Evolutionary conservation across 37 sponge, comb jelly and placozoan genomes (phyloP), one percentile per base, ranked within the genome.

Genomic region (Oscarella lobularis): DNA sequence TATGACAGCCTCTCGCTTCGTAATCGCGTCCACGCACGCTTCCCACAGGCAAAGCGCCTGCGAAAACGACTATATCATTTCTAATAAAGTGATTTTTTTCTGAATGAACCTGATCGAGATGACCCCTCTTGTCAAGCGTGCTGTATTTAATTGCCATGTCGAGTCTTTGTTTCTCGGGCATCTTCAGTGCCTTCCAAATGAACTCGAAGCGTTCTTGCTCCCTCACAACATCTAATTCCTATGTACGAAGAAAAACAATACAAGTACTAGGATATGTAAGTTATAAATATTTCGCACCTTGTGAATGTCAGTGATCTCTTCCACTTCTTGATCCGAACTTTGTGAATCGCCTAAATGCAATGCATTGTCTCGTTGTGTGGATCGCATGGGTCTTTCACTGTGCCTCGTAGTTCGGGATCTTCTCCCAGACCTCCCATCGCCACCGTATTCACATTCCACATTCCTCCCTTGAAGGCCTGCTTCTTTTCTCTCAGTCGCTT

Each of bases 71-170:
- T n/a, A 75, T 32, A 3, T 2, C 38, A 30, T 39, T 3, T 67
- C 38, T 78, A 4, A 78, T 60, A 29, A 67, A 31, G 31, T 68
- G 33, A 33, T 69, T 2, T 29, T 20, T 31, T 14, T 70, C 20
- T 29, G 14, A 9, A 70, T 29, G 20, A n/a, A 70, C 36, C 36
- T 70, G 36, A 9, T 14, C 73, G 14, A 70, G n/a, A 70, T 70
- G 73, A 29, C 32, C 36, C 27, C 35, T 38, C 30, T 72, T 55
- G 31, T 84, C 75, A 33, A 66, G 39, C 37, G 77, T 80, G 73
- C 91, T 81, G 74, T 93, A 89, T 54, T 89, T 93, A 79, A 89
- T 79, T 27, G 91, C 92, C 94, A 93, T 93, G 67, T 93, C 94
- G 31, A 93, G 84, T 70, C 80, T 84, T 39, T 78, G 80, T 1